Evolutionary conservation across 2,113 vertebrate genomes (phyloP), one percentile per base, ranked within the genome.

Genomic region (Syngnathoides biaculeatus): DNA sequence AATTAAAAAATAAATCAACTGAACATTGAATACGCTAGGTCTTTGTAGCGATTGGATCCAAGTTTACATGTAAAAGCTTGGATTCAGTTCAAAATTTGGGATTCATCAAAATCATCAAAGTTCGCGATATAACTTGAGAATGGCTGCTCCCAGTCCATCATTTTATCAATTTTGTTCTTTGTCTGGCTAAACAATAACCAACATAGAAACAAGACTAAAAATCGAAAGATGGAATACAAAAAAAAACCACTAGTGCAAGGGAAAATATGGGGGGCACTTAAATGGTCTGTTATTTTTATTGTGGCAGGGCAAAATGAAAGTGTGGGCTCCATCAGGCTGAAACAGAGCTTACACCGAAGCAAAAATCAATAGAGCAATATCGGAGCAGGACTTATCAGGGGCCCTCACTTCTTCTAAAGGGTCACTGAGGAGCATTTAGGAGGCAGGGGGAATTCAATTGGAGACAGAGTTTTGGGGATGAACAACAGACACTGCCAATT

Each of bases 341-440:
- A 77, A 78, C 78, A 56, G 72, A 83, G 83, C 75, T 77, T 52
- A 84, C 82, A 88, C 75, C 75, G 81, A 89, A 81, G 80, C 79
- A 81, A 92, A 93, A 92, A 93, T 92, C 92, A 92, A 93, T 93
- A 93, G 80, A 45, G 92, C 90, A 92, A 92, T 93, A 93, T 92
- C 88, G 89, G 89, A 86, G 83, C 79, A 67, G 80, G 90, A 92
- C 92, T 92, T 93, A 92, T 93, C 91, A 86, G 90, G 68, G 84
- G 71, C 84, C 82, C 84, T 83, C 73, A 66, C 84, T 83, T 84
- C 83, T 88, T 79, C 79, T 80, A 86, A 83, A 89, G 87, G 91
- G 91, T 92, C 91, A 92, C 88, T 3, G 79, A 86, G 86, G 89
- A 91, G 82, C 86, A 87, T 87, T 89, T 90, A 89, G 90, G 88